Evolutionary conservation across 2,888 invertebrate species (phyloP), one percentile per base, ranked within the genome.

Genomic region (Bedellia somnulentella): DNA sequence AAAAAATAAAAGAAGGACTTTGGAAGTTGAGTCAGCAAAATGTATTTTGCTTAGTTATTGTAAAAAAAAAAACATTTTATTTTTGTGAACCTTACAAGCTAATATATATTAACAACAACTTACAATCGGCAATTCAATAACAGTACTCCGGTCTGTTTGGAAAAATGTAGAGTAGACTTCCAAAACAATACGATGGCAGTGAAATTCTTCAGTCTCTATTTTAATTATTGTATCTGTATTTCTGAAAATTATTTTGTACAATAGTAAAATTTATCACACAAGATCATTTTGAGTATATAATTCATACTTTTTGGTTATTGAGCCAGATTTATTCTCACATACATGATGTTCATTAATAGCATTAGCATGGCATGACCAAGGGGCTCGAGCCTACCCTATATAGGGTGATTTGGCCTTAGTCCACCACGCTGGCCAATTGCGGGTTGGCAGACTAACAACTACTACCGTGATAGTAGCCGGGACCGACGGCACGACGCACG

Each of bases 81-180:
- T n/a, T n/a, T n/a, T n/a, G n/a, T n/a, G n/a, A n/a, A n/a, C 21
- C 9, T 1, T 6, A 21, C 15, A 24, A 16, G 17, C 6, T 13
- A 30, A n/a, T n/a, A n/a, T n/a, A n/a, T n/a, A n/a, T n/a, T n/a
- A n/a, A 14, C 24, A 22, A 15, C 33, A 10, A 46, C 68, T 61
- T 45, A 73, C 75, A 16, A 40, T 31, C 3, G 68, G 61, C 16
- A 75, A 36, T 32, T 71, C 62, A 15, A 73, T 52, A 45, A 62
- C 60, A 36, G 44, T 46, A 22, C 54, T 45, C 15, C 42, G 41
- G 34, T 60, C 70, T 39, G 49, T 53, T 35, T 85, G 82, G 44
- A 86, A 86, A 41, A 80, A 82, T 15, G 70, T 54, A 1, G 86
- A 86, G 52, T 86, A 87, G 40, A 85, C 80, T 50, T 86, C 85